phyloP scores from a whole-genome alignment of 2,797 vertebrate species.

The Halcyon leucocephala region DNA sequence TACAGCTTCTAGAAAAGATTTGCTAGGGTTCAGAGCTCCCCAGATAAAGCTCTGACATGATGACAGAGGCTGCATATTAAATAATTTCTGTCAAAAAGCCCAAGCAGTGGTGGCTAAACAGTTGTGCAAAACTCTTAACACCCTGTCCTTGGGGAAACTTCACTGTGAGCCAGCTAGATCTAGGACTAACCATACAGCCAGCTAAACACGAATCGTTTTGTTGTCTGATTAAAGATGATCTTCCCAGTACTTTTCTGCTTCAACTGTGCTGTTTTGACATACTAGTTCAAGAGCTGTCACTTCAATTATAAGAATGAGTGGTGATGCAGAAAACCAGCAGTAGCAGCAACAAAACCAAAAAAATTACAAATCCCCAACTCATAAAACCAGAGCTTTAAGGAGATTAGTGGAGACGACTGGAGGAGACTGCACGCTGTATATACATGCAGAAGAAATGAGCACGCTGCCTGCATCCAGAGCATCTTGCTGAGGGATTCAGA shows the following conservation, averaged over 20 bases:
- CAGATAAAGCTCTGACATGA: neutral
- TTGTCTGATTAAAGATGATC: slow-evolving; percentile 23
- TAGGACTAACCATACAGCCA: neutral
- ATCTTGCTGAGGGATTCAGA: neutral
- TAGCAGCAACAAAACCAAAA: neutral
- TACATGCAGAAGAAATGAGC: neutral
- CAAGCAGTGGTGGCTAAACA: neutral
- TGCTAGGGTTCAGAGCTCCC: neutral
- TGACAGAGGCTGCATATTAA: neutral
- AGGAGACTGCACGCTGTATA: neutral
- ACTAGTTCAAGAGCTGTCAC: slow-evolving; percentile 50
- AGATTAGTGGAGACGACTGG: neutral
- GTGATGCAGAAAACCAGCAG: slow-evolving; percentile 37
- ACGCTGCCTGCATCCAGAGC: neutral
- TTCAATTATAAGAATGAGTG: slow-evolving; percentile 37
- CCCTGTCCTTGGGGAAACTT: neutral
- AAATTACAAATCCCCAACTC: neutral
- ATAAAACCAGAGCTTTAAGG: neutral
- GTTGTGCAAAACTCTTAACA: neutral
- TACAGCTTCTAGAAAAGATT: neutral
- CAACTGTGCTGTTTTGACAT: slow-evolving; percentile 51
- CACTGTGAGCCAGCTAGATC: neutral
- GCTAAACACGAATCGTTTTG: neutral
- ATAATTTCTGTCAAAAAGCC: neutral
- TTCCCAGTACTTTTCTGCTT: slow-evolving; percentile 37